Evolutionary conservation across 2,888 invertebrate genomes (phyloP), one percentile per base, ranked within the genome.

Genomic region (Eretmocerus hayati): DNA sequence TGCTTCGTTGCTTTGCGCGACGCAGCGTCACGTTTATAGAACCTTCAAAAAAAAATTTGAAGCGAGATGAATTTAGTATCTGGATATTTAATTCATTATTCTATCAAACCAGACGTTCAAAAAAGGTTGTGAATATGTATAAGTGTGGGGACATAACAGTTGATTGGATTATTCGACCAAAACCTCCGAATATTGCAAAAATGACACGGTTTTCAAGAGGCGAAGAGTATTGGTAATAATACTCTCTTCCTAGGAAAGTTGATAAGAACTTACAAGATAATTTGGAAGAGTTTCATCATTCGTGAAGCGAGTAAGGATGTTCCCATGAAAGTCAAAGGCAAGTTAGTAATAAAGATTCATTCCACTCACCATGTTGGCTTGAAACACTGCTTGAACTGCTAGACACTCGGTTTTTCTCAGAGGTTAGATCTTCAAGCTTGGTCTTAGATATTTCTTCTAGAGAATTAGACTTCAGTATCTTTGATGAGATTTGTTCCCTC

Each of bases 371-470:
- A 38, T 67, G 66, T 45, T 71, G 69, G 48, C 69, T 67, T 35
- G 67, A 67, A 54, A 69, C 56, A 50, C 66, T 71, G 48, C 65
- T 69, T 15, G 67, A 62, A 44, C 63, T 67, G 50, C 68, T 68
- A 19, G 69, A 68, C 50, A 63, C 64, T 9, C 60, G 57, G 44
- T 64, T 64, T 48, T 70, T 66, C 42, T 76, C 71, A 44, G 77
- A 77, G 23, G 83, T 83, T 56, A 83, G 76, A 62, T 85, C 85
- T 62, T 84, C 85, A 56, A 86, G 75, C 69, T 81, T 84, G 49
- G 85, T 82, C 58, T 84, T 83, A 40, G 86, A 86, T 56, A 88
- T 79, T 72, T 90, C 90, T 69, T 89, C 88, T 59, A 90, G 73
- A 23, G 88, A 88, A 65, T 85, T 84, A 56, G 86, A 83, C 57